Base-by-base conservation (phyloP, 1,140 invertebrate species). In the Pogonomyrmex barbatus region DNA sequence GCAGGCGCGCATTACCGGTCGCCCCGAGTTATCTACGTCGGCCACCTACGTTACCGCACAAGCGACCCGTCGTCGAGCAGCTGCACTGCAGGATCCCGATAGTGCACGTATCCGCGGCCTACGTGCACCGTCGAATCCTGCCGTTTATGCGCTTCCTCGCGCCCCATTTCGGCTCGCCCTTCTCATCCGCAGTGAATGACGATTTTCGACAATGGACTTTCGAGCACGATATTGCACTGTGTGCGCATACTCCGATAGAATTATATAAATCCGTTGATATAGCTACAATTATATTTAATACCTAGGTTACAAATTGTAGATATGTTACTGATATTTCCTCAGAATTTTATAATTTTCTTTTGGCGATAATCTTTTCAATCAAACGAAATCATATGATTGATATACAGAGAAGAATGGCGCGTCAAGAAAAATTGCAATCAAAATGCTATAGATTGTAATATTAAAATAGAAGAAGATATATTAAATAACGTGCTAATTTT, bases 121-220 rank as follows among this genome's bases (percentile, higher is more conserved):
- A 83, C 62, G 54, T 83, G 79, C 54, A 83, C 4, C 68, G 54
- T 83, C 68, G 68, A 83, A 83, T 83, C 68, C 42, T 60, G 12
- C 45, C 79, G 79, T 83, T 83, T 73, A 83, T 83, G 79, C 79
- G 79, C 68, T 83, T 42, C 68, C 79, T 83, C 79, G 68, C 79
- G 56, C 12, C 52, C 68, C 68, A 83, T 83, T 83, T 75, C 54
- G 12, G 8, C 2, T 14, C 36, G 5, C 52, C 36, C 30, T 10
- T 70, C 33, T 60, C 50, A 36, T 36, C 17, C 78, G 12, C 12
- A 17, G 42, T 60, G 54, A 83, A 83, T 73, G 79, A 73, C 79
- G 42, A 83, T 83, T 75, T 75, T 47, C 42, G 79, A 47, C 65
- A 54, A 39, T 24, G 24, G 65, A 73, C 17, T 73, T 73, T 52